Base-by-base conservation (phyloP, 2,888 invertebrate genomes). In the Eupithecia vulgata region DNA sequence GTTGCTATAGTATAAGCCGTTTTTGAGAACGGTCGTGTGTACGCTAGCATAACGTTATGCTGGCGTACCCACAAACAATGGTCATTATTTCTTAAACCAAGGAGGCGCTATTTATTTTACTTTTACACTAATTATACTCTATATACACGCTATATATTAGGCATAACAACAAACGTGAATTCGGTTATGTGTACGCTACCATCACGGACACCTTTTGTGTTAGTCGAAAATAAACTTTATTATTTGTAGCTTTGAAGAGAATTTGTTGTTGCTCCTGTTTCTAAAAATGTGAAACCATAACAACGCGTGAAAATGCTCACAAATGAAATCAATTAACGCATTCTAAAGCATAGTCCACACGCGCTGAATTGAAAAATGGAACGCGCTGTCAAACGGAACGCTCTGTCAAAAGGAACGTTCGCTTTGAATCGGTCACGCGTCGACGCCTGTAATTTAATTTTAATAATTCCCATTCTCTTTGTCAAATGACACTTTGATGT, bases 351-450 rank as follows among this genome's bases (percentile, higher is more conserved):
- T 72, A 80, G 72, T 76, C 75, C 72, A 80, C 79, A 84, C 72
- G 77, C 76, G 65, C 59, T 78, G 74, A 81, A 82, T 83, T 85
- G 80, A 82, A 84, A 85, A 84, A 87, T 81, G 81, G 85, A 83
- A 84, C 81, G 82, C 83, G 80, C 76, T 79, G 79, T 83, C 87
- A 89, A 90, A 90, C n/a, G 64, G 37, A 64, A 64, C 25, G 57
- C 57, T 3, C 64, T 37, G 64, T 65, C 37, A 40, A 65, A 64
- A 90, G 90, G 86, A 86, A 84, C 80, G 78, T 82, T 87, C 86
- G 77, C 90, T 91, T 91, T 90, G 91, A 86, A 79, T 74, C 68
- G 84, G 84, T 85, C 88, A 90, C 88, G 88, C 86, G 81, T 82
- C 83, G 80, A 78, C 80, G 81, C 83, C 85, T 87, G 25, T 40